Percentiles rank a stretch among this genome's conserved stretches.
Conservation (phyloP, 2,113 vertebrate genomes). For the Eleginops maclovinus region DNA sequence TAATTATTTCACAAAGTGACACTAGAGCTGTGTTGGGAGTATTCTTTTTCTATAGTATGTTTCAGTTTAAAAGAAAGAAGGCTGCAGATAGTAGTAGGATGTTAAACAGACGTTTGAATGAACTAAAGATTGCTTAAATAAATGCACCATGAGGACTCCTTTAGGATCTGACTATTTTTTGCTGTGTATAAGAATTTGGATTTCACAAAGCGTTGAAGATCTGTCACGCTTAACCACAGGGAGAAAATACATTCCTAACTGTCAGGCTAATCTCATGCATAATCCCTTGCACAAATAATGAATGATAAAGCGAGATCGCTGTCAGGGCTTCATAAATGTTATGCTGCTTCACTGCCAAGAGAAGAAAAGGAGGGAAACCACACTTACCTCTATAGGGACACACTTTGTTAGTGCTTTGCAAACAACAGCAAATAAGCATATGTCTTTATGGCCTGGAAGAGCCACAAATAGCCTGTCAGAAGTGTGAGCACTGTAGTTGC, state of each 20-base stretch:
- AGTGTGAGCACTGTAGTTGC: constrained; percentile 60
- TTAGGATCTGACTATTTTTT: constrained; percentile 29
- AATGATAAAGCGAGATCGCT: constrained; percentile 29
- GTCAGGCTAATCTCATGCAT: constrained; percentile 54
- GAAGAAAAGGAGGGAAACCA: constrained; percentile 30
- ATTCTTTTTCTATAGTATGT: constrained; percentile 14
- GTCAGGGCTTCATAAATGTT: constrained; percentile 26
- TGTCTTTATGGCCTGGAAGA: constrained; percentile 51
- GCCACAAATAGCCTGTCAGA: constrained; percentile 59
- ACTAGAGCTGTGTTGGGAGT: constrained; percentile 31
- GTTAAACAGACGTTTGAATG: constrained; percentile 9
- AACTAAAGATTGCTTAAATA: constrained; percentile 11
- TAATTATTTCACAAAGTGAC: constrained; percentile 40
- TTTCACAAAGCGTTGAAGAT: constrained; percentile 25
- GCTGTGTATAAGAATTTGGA: constrained; percentile 36
- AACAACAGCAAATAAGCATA: constrained; percentile 55
- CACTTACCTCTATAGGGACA: constrained; percentile 33
- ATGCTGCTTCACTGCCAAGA: constrained; percentile 3
- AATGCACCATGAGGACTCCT: constrained; percentile 17
- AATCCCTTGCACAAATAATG: constrained; percentile 60
- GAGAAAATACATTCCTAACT: constrained; percentile 43
- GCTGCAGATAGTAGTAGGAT: neutral
- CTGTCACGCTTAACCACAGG: constrained; percentile 24
- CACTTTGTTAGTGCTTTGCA: constrained; percentile 55
- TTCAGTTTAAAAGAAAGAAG: constrained; percentile 7